Conservation (phyloP, 2,113 vertebrate genomes). For the Burhinus bistriatus region DNA sequence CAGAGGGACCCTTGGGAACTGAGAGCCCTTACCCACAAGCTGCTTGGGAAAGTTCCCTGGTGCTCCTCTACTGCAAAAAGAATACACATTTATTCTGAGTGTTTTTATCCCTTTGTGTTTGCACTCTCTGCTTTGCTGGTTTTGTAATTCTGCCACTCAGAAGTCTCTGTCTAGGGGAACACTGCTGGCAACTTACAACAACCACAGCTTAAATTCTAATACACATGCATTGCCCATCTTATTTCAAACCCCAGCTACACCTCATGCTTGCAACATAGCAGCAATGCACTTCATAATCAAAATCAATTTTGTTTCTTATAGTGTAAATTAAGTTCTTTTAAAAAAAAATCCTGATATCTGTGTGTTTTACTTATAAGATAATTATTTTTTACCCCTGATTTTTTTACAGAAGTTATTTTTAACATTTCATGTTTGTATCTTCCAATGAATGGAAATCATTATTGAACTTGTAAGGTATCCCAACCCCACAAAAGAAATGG, state of each 20-base stretch:
- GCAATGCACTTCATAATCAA: not conserved
- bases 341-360: not conserved
- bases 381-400: not conserved
- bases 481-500: not conserved
- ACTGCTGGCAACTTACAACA: not conserved
- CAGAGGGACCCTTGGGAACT: not conserved
- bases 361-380: not conserved
- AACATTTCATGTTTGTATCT: not conserved
- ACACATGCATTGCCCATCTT: not conserved
- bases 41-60: not conserved
- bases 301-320: not conserved
- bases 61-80: not conserved
- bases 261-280: not conserved
- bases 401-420: not conserved
- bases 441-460: not conserved
- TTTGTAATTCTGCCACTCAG: not conserved
- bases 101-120: not conserved
- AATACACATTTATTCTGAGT: not conserved
- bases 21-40: not conserved
- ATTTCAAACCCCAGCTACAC: not conserved
- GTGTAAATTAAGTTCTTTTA: not conserved
- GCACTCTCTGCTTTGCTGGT: not conserved
- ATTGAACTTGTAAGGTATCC: not conserved
- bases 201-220: not conserved
- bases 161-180: not conserved